These are phyloP conservation scores for Psittacula cyanocephala DNA, from an alignment of 2,113 vertebrate genomes.

Conservation along the genomic window DNA sequence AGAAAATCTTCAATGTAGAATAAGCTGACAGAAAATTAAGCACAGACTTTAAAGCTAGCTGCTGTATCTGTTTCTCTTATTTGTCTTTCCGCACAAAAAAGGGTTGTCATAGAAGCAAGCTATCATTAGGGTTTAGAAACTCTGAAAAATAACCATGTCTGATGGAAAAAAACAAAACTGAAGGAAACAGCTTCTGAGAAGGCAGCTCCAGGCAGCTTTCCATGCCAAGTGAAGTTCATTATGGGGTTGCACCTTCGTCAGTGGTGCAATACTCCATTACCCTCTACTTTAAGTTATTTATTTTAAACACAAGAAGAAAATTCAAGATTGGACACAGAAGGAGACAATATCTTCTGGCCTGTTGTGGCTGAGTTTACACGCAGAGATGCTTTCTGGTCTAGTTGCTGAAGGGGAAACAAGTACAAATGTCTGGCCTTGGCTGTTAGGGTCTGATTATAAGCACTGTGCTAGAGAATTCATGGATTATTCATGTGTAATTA, in stretches of 20 bases:
- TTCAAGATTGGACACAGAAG: not conserved
- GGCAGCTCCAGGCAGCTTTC: conserved; percentile 1
- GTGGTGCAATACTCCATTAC: conserved; percentile 16
- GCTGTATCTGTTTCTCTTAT: not conserved
- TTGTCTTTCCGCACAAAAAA: not conserved
- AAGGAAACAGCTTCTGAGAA: conserved; percentile 18
- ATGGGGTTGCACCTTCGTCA: conserved; percentile 54
- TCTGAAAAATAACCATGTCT: not conserved
- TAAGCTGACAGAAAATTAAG: not conserved
- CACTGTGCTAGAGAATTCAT: conserved; percentile 79
- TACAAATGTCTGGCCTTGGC: conserved; percentile 72
- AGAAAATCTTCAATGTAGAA: not conserved
- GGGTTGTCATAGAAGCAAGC: conserved; percentile 23
- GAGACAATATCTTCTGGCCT: conserved; percentile 38
- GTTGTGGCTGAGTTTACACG: conserved; percentile 35
- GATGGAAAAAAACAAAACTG: not conserved
- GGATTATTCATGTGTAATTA: conserved; percentile 97
- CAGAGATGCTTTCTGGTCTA: conserved; percentile 62
- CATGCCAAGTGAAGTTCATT: conserved; percentile 74
- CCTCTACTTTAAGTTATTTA: conserved; percentile 31
- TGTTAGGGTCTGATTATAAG: conserved; percentile 77
- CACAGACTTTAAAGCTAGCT: not conserved
- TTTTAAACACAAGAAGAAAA: conserved; percentile 50
- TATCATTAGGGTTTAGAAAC: not conserved
- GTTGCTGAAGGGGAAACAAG: conserved; percentile 65